Conservation (phyloP, 2,888 invertebrate genomes). For the Lepidocyrtinus sp. region DNA sequence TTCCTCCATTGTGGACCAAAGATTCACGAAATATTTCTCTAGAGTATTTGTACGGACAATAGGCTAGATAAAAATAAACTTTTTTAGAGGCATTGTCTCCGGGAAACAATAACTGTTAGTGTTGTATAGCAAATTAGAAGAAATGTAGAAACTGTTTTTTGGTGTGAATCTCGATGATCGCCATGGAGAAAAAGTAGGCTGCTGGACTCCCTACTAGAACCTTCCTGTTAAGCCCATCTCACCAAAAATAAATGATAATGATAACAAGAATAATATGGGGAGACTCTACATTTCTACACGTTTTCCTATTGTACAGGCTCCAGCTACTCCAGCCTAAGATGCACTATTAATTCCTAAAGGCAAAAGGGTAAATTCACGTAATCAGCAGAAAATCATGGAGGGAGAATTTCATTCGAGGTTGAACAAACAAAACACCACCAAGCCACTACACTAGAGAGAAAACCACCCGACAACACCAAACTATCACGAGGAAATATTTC, state of each 20-base stretch:
- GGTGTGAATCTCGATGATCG: background rate
- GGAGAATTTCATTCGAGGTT: background rate
- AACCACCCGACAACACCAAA: slow-evolving; percentile 18
- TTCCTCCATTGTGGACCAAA: background rate
- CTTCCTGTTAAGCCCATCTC: background rate
- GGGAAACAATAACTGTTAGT: slow-evolving; percentile 41
- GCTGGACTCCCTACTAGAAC: background rate
- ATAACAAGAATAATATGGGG: background rate
- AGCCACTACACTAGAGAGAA: background rate
- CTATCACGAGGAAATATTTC: slow-evolving; percentile 56
- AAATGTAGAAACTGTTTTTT: slow-evolving; percentile 63
- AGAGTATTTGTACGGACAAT: no score
- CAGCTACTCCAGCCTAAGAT: background rate
- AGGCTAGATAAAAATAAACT: background rate
- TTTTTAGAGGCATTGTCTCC: background rate
- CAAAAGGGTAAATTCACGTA: background rate
- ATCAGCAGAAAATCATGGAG: slow-evolving; percentile 15
- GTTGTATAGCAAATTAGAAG: slow-evolving; percentile 52
- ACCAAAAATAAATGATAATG: slow-evolving; percentile 7
- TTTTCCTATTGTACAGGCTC: background rate
- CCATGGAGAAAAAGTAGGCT: background rate
- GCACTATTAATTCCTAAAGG: slow-evolving; percentile 3
- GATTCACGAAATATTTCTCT: background rate
- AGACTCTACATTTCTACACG: background rate
- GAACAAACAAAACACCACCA: slow-evolving; percentile 11